These are phyloP conservation scores for Danio tinwini DNA, from an alignment of 2,797 vertebrate species.

Conservation along the genomic window DNA sequence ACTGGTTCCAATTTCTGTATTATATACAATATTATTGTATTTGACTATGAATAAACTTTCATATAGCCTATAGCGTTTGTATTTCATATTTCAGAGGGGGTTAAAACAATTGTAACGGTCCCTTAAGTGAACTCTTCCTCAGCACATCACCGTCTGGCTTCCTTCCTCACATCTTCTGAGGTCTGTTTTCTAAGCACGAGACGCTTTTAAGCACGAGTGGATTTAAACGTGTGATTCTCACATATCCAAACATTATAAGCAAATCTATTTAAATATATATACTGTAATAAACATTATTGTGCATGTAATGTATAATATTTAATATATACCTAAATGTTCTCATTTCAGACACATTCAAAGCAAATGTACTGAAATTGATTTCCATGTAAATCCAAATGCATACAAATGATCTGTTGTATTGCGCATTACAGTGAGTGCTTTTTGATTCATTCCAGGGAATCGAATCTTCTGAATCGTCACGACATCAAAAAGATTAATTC, in stretches of 20 bases:
- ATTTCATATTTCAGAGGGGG: slow-evolving; percentile 17
- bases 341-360: too few relatives aligned
- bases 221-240: too few relatives aligned
- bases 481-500: neutral
- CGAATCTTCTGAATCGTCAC: neutral
- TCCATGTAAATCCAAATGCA: too few relatives aligned
- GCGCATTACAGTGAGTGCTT: neutral
- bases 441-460: neutral
- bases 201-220: too few relatives aligned
- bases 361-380: too few relatives aligned
- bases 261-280: too few relatives aligned
- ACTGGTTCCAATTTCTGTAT: too few relatives aligned
- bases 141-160: slow-evolving; percentile 32
- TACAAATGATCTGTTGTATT: too few relatives aligned
- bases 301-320: too few relatives aligned
- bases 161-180: neutral
- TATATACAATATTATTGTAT: neutral
- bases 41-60: neutral
- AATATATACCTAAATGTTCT: too few relatives aligned
- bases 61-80: neutral
- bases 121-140: slow-evolving; percentile 22
- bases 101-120: slow-evolving; percentile 9
- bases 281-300: too few relatives aligned
- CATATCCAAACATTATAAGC: too few relatives aligned
- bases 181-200: neutral